phyloP scores from a whole-genome alignment of 1,140 invertebrate species.

The Hycleus phaleratus region DNA sequence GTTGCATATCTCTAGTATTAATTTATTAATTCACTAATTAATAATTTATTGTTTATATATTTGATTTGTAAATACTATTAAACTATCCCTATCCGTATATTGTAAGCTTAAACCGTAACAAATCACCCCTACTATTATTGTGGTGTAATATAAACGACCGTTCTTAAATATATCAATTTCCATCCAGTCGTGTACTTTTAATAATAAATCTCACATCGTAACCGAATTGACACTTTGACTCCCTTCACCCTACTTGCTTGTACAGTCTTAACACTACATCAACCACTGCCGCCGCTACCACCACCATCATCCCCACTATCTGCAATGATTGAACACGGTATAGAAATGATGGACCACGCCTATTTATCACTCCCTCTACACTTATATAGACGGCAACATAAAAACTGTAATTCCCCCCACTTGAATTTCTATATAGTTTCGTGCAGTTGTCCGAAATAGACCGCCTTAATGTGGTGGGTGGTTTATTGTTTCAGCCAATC shows the following conservation, averaged over 20 bases:
- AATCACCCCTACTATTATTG: constrained; percentile 9
- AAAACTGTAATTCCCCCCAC: not conserved
- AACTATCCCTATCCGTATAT: too few species aligned
- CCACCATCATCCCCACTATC: not conserved
- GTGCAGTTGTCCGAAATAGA: constrained; percentile 8
- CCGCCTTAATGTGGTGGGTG: constrained; percentile 1
- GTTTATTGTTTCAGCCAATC: constrained; percentile 29
- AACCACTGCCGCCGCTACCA: not conserved
- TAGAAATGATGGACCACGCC: not conserved
- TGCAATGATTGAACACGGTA: not conserved
- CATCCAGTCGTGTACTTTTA: constrained; percentile 12
- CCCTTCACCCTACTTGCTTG: not conserved
- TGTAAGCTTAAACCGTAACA: constrained; percentile 20
- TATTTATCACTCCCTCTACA: not conserved
- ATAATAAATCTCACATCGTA: constrained; percentile 27
- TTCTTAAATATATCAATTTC: constrained; percentile 24
- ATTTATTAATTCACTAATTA: too few species aligned
- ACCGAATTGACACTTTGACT: constrained; percentile 28
- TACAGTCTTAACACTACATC: not conserved
- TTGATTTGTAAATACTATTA: too few species aligned
- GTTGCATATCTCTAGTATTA: too few species aligned
- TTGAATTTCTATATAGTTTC: not conserved
- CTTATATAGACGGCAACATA: not conserved
- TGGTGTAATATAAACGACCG: not conserved
- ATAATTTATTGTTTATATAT: too few species aligned